Evolutionary conservation across 2,888 invertebrate species (phyloP), one percentile per base, ranked within the genome.

Genomic region (Agonopterix subpropinquella): DNA sequence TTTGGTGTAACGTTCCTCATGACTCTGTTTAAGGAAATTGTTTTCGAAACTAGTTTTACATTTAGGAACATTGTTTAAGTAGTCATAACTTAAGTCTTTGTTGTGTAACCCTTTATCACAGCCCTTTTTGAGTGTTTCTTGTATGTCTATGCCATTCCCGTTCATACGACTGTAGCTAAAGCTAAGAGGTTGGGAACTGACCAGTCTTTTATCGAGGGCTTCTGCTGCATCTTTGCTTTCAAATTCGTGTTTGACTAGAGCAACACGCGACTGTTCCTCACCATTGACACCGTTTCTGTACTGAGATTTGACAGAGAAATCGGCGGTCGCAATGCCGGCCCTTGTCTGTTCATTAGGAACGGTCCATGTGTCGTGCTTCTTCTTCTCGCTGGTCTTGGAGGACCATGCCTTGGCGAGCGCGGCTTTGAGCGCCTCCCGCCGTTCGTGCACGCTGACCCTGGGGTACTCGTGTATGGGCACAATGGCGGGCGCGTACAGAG

Each of bases 391-490:
- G 61, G 77, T 83, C 59, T 86, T 86, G 13, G 87, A 85, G 50
- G 87, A 83, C 82, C 87, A 87, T 45, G 87, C 89, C 59, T 85
- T 86, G 53, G 89, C 89, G 54, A 89, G 80, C 50, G 89, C 89
- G 48, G 89, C 89, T 61, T 89, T 86, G 36, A 89, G 77, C 49
- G 89, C 89, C 63, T 89, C 89, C 58, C 89, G 77, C 57, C 89
- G 72, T 70, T 89, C 89, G 56, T 89, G 89, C 67, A 89, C 87
- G 80, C 90, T 89, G 64, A 91, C 89, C 64, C 90, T 78, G 47
- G 90, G 90, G 71, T 91, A 90, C 73, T 91, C 91, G 78, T 91
- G 90, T 65, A 91, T 85, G 53, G 91, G 89, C 58, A 90, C 89
- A 62, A 91, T 89, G 61, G 88, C 89, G 51, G 89, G 88, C 56